A percentile compares a stretch with the other conserved stretches of the same genome.
These are phyloP conservation scores for Oreochromis grahami DNA, from an alignment of 2,797 vertebrate genomes.

Conservation along the genomic window DNA sequence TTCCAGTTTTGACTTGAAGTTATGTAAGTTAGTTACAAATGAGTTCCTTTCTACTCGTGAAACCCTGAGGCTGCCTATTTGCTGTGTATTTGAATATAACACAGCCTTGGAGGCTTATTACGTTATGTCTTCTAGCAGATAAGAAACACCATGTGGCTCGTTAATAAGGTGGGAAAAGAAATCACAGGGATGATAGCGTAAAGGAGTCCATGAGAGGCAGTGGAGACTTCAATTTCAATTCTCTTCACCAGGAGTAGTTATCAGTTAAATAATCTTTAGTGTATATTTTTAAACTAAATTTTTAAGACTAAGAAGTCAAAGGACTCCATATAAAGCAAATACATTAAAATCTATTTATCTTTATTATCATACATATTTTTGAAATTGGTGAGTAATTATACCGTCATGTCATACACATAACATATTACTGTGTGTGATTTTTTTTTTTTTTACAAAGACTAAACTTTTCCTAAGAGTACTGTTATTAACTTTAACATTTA, in stretches of 20 bases:
- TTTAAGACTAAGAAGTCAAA: background rate
- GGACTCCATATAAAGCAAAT: background rate
- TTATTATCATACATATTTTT: background rate
- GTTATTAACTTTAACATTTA: background rate
- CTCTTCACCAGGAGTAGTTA: background rate
- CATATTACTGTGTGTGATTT: background rate
- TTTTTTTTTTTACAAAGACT: background rate
- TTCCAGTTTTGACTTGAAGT: background rate
- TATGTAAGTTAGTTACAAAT: background rate
- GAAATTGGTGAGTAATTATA: background rate
- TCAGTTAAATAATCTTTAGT: background rate
- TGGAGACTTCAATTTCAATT: background rate
- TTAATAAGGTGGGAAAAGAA: background rate
- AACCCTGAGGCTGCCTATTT: background rate
- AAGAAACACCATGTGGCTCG: background rate
- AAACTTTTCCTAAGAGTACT: background rate
- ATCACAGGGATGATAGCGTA: background rate
- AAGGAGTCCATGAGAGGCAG: background rate
- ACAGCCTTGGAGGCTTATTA: background rate
- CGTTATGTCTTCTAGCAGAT: rapidly evolving
- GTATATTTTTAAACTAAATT: background rate
- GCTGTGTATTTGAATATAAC: background rate
- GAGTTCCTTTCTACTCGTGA: background rate
- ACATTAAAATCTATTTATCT: rapidly evolving
- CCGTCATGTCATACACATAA: background rate